Conservation (phyloP, 2,797 vertebrate species). For the Danionella dracula region DNA sequence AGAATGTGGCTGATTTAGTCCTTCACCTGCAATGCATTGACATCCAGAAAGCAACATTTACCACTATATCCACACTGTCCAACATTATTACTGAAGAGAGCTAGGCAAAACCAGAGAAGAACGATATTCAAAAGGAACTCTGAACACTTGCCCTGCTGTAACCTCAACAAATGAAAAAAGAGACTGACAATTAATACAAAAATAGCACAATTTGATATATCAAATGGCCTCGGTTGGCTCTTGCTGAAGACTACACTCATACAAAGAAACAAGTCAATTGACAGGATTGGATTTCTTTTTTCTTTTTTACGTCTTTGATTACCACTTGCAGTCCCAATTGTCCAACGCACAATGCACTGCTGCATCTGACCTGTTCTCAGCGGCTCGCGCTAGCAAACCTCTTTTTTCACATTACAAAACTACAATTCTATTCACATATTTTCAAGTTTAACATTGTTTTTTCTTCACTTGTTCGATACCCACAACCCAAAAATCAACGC, state of each 20-base stretch:
- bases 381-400: slow-evolving; percentile 56
- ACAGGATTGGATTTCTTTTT: slow-evolving; percentile 57
- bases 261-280: slow-evolving; percentile 57
- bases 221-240: slow-evolving; percentile 77
- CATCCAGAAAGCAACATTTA: slow-evolving; percentile 75
- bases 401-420: slow-evolving; percentile 79
- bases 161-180: slow-evolving; percentile 79
- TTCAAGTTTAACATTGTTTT: slow-evolving; percentile 68
- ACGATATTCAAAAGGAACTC: slow-evolving; percentile 60
- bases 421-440: slow-evolving; percentile 80
- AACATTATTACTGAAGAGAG: slow-evolving; percentile 78
- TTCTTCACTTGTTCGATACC: slow-evolving; percentile 53
- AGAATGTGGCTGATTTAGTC: slow-evolving; percentile 73
- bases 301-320: slow-evolving; percentile 54
- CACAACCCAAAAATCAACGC: slow-evolving; percentile 51
- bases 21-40: slow-evolving; percentile 74
- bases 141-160: slow-evolving; percentile 74
- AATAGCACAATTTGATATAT: slow-evolving; percentile 93
- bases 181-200: slow-evolving; percentile 88
- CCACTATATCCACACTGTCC: slow-evolving; percentile 72
- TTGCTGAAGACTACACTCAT: slow-evolving; percentile 72
- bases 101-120: slow-evolving; percentile 64
- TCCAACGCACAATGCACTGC: slow-evolving; percentile 71
- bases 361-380: slow-evolving; percentile 68
- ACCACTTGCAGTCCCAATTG: slow-evolving; percentile 73